These are phyloP conservation scores for Lycocerus yunnanus DNA, from an alignment of 2,888 invertebrate genomes.

Conservation along the genomic window DNA sequence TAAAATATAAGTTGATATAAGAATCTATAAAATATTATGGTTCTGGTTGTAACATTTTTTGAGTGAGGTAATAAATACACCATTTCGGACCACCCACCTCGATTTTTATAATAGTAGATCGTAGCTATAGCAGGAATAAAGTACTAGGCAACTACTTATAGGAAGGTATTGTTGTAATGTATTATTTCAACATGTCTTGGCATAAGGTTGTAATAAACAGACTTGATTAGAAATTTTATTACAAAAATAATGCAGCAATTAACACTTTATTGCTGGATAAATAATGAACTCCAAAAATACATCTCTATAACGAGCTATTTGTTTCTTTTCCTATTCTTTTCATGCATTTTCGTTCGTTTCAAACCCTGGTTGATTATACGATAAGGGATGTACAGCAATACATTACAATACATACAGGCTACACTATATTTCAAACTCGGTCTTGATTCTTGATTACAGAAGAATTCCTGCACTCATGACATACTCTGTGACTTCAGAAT, in stretches of 20 bases:
- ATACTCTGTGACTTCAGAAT: too few species aligned
- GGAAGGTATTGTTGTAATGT: constrained; percentile 7
- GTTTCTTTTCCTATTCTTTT: not conserved
- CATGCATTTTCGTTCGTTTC: not conserved
- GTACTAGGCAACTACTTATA: constrained; percentile 11
- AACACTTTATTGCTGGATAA: not conserved
- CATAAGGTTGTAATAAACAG: constrained; percentile 9
- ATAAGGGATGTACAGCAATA: too few species aligned
- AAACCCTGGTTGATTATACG: too few species aligned
- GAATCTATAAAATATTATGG: constrained; percentile 16
- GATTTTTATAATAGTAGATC: constrained; percentile 24
- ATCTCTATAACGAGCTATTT: not conserved
- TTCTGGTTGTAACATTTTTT: constrained; percentile 18
- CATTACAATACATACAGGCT: too few species aligned
- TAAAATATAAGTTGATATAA: constrained; percentile 10
- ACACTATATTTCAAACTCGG: too few species aligned
- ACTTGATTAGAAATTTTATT: constrained; percentile 2
- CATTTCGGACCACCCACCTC: constrained; percentile 28
- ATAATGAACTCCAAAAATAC: not conserved
- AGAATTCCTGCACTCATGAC: too few species aligned
- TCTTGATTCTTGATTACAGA: too few species aligned
- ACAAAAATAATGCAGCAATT: not conserved
- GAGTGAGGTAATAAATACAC: constrained; percentile 26
- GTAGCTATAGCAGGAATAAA: constrained; percentile 14
- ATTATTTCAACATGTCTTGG: constrained; percentile 17